phyloP scores from a whole-genome alignment of 2,113 vertebrate genomes.

The Aegypius monachus region DNA sequence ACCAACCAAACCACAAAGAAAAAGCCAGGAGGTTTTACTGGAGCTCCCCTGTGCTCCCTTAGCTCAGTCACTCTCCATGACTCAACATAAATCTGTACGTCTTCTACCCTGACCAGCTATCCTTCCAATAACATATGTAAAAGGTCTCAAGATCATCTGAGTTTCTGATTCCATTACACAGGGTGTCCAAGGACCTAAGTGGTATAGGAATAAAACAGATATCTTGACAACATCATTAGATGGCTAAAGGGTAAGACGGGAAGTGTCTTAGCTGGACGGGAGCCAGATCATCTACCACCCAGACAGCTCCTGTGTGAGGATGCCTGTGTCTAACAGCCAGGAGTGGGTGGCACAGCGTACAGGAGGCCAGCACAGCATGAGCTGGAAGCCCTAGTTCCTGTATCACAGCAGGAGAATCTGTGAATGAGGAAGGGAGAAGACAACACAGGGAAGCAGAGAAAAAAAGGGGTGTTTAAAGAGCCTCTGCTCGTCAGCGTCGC shows the following conservation, averaged over 20 bases:
- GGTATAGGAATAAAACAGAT: background rate
- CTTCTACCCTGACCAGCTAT: background rate
- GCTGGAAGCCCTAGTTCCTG: slow-evolving; percentile 22
- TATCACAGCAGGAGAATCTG: background rate
- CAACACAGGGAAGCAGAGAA: background rate
- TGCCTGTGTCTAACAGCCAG: background rate
- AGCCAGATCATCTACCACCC: background rate
- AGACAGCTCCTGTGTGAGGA: background rate
- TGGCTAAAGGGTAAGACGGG: background rate
- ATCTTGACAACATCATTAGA: background rate
- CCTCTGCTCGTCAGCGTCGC: background rate
- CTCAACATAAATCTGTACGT: background rate
- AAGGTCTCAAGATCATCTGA: background rate
- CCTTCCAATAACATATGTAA: background rate
- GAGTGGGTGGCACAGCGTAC: background rate
- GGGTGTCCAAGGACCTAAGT: background rate
- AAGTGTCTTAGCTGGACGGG: background rate
- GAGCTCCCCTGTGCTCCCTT: background rate
- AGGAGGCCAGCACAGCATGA: background rate
- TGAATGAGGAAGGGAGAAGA: background rate
- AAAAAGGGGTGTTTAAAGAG: background rate
- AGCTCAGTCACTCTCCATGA: background rate
- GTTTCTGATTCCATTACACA: background rate
- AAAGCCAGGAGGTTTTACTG: background rate
- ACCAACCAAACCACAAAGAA: background rate